Evolutionary conservation across 2,888 invertebrate species (phyloP).

Genomic region (Antheraea assamensis): DNA sequence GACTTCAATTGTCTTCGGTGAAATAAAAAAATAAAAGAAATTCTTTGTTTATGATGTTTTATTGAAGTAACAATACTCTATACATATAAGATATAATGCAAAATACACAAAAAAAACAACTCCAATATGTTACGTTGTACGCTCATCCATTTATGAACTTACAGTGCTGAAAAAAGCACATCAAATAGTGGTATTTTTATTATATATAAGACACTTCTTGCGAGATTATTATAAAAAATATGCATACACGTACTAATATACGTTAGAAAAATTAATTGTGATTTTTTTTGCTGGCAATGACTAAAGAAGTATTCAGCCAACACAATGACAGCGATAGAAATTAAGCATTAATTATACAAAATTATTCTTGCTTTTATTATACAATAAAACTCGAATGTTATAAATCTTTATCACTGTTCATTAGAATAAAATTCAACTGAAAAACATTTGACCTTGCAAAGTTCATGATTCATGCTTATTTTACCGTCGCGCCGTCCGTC

Average conservation of each 20-base stretch:
- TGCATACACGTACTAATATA: slow-evolving; percentile 12
- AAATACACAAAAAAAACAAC: slow-evolving; percentile 56
- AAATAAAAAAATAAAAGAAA: slow-evolving; percentile 26
- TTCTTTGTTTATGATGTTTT: slow-evolving; percentile 58
- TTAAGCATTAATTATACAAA: neutral
- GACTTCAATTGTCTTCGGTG: neutral
- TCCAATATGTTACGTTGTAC: slow-evolving; percentile 39
- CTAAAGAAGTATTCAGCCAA: neutral
- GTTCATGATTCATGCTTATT: neutral
- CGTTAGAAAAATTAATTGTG: slow-evolving; percentile 8
- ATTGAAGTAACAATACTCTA: slow-evolving; percentile 76
- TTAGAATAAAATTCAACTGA: neutral
- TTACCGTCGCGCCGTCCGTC: neutral
- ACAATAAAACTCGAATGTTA: neutral
- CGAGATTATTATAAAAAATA: slow-evolving; percentile 22
- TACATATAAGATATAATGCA: slow-evolving; percentile 61
- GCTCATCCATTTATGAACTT: slow-evolving; percentile 42
- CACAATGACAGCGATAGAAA: neutral
- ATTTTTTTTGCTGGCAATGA: slow-evolving; percentile 4
- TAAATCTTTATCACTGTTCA: neutral
- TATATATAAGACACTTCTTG: slow-evolving; percentile 39
- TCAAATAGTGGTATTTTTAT: slow-evolving; percentile 23
- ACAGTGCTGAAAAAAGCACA: slow-evolving; percentile 36
- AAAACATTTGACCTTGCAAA: neutral
- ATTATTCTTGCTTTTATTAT: neutral